Evolutionary conservation across 1,140 invertebrate species (phyloP).

Genomic region (Sinonovacula constricta): DNA sequence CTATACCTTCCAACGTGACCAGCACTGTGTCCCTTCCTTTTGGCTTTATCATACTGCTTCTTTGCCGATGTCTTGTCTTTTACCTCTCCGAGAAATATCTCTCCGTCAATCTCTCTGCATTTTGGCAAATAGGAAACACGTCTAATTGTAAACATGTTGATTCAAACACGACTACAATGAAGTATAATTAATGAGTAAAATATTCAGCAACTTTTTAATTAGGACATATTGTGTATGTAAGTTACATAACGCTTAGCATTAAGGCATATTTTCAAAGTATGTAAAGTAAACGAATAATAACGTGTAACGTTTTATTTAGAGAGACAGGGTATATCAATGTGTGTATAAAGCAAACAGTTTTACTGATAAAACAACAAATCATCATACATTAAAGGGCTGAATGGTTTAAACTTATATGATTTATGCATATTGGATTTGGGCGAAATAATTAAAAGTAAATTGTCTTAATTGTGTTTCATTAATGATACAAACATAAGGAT

Average conservation of each 20-base stretch:
- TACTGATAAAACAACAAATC: not conserved
- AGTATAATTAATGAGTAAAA: not conserved
- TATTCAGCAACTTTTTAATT: not conserved
- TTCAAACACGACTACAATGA: not conserved
- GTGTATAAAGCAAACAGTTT: not conserved
- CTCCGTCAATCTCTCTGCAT: slow-evolving; percentile 65
- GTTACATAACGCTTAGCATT: not conserved
- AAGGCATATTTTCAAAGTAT: no score
- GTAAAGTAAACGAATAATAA: no score
- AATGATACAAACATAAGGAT: not conserved
- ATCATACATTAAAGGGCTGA: not conserved
- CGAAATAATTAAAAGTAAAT: not conserved
- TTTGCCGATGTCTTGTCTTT: slow-evolving; percentile 69
- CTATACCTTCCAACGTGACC: slow-evolving; percentile 55
- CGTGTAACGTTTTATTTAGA: no score
- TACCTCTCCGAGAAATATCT: slow-evolving; percentile 63
- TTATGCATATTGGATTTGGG: not conserved
- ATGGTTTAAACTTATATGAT: not conserved
- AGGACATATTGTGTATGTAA: not conserved
- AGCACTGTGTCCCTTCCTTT: slow-evolving; percentile 60
- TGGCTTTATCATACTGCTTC: slow-evolving; percentile 62
- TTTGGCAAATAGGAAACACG: not conserved
- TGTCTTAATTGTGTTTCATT: not conserved
- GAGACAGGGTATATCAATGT: no score
- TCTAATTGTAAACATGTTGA: not conserved